Evolutionary conservation across 1,140 invertebrate species (phyloP).

Genomic region (Conus betulinus): DNA sequence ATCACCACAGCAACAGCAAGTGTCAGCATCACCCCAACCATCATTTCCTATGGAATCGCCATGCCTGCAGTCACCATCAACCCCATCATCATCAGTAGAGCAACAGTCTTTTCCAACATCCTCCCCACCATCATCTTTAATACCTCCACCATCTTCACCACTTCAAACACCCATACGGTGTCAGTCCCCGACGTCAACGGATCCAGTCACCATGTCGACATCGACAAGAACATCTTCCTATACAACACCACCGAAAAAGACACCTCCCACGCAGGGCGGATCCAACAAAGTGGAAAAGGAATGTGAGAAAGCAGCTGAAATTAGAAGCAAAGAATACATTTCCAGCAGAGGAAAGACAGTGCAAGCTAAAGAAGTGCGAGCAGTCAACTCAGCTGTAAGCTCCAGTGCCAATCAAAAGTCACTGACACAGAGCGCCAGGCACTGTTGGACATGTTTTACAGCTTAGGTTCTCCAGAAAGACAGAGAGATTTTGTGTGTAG

Average conservation of each 20-base stretch:
- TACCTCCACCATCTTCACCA: constrained; percentile 2
- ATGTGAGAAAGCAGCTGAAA: constrained; percentile 28
- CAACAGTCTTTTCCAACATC: neutral
- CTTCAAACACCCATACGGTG: neutral
- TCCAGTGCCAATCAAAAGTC: constrained; percentile 41
- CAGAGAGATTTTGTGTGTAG: constrained; percentile 37
- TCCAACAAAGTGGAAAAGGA: constrained; percentile 33
- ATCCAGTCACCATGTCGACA: neutral
- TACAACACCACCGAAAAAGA: constrained; percentile 10
- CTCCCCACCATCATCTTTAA: neutral
- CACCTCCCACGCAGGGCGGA: neutral
- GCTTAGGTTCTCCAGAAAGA: constrained; percentile 15
- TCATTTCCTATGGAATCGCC: neutral
- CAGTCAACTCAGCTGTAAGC: constrained; percentile 38
- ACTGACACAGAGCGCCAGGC: constrained; percentile 33
- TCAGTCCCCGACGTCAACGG: neutral
- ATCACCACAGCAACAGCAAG: neutral
- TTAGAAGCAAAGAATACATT: constrained; percentile 19
- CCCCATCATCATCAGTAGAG: neutral
- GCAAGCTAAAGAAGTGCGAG: neutral
- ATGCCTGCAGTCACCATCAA: neutral
- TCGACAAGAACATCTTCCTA: neutral
- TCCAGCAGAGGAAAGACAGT: constrained; percentile 24
- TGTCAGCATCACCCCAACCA: constrained; percentile 10
- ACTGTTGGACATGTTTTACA: constrained; percentile 27